Base-by-base conservation (phyloP, 2,113 vertebrate genomes). In the Columba janthina region DNA sequence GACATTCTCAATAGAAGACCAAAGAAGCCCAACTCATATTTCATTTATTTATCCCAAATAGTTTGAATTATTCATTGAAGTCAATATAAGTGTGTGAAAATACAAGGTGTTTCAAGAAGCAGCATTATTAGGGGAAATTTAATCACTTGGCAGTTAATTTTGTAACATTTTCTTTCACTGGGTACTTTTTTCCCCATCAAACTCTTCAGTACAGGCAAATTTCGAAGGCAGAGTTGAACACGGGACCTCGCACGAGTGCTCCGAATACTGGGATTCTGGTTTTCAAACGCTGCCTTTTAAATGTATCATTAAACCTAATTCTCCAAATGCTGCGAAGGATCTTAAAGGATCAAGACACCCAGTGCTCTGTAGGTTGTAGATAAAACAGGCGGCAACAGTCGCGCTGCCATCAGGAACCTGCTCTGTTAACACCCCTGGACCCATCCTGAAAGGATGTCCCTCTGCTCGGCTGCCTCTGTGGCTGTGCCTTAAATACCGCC, bases 21-120 rank as follows among this genome's bases (percentile, higher is more conserved):
- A 86, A 94, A 93, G 89, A 93, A 91, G 87, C 66, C 92, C 65
- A 83, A 70, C 88, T 96, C 90, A 92, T 97, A 96, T 97, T 97
- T 97, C 97, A 96, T 97, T 97, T 96, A 97, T 97, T 96, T 96
- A 96, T 95, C 97, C 92, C 96, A 97, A 97, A 94, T 77, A 61
- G 15, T 86, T 96, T 97, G 93, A 97, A 97, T 98, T 97, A 97
- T 97, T 97, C 96, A 97, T 97, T 97, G 73, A 75, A 67, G 42
- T 95, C 69, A 10, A 82, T 95, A 62, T 96, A 97, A 97, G 95
- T 75, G 26, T 95, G 88, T 92, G 95, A 95, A 95, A 95, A 92
- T 95, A 82, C 94, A 88, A 76, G 94, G 86, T 81, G 90, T 94
- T 96, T 96, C 73, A 84, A 96, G 96, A 90, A 94, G 72, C n/a